Evolutionary conservation across 2,797 vertebrate species (phyloP).

Genomic region (Momotus momota): DNA sequence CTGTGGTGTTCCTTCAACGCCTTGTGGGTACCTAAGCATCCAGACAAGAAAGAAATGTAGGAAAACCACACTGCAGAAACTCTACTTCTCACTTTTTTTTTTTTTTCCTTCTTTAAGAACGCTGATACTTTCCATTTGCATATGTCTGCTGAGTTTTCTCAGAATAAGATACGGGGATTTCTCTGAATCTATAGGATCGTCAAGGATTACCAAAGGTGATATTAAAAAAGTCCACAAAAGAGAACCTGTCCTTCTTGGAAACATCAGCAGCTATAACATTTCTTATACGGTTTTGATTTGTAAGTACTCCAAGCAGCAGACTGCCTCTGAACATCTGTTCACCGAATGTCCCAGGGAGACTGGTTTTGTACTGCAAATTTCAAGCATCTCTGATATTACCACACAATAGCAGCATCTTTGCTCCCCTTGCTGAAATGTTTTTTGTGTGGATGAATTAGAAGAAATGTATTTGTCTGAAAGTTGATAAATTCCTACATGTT

Average conservation of each 20-base stretch:
- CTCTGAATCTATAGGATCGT: not conserved
- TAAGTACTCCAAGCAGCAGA: constrained; percentile 24
- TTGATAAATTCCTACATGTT: not conserved
- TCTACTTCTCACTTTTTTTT: not conserved
- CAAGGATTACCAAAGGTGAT: not conserved
- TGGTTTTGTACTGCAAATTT: not conserved
- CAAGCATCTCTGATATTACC: not conserved
- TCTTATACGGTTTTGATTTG: not conserved
- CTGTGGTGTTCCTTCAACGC: not conserved
- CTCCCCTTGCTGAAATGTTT: not conserved
- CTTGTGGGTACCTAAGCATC: not conserved
- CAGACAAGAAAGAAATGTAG: not conserved
- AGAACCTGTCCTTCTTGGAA: not conserved
- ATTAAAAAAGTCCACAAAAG: not conserved
- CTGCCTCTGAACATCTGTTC: constrained; percentile 38
- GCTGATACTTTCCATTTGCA: not conserved
- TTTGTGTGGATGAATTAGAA: not conserved
- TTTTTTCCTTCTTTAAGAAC: not conserved
- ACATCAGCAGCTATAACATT: not conserved
- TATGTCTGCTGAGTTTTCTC: not conserved
- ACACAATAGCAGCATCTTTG: not conserved
- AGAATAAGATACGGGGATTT: not conserved
- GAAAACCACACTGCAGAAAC: not conserved
- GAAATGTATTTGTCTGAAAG: not conserved
- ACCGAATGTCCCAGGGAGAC: not conserved